Evolutionary conservation across 2,888 invertebrate species (phyloP).

Genomic region (Embidobia sp.): DNA sequence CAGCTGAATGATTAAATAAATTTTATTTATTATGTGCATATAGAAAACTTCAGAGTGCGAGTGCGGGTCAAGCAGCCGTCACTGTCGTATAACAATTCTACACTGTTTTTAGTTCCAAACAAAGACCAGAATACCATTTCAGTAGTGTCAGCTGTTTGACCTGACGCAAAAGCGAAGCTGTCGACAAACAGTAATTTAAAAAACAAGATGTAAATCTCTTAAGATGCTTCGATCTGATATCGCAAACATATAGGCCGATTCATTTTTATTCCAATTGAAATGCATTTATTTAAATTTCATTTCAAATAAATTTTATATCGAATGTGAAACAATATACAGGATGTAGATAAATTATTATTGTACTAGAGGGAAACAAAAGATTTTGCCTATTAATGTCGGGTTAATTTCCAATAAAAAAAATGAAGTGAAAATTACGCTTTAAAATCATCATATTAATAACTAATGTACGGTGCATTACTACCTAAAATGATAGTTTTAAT

Average conservation of each 20-base stretch:
- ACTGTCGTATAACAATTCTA: slow-evolving; percentile 54
- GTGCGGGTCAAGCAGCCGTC: slow-evolving; percentile 55
- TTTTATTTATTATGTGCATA: slow-evolving; percentile 54
- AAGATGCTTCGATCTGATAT: slow-evolving; percentile 1
- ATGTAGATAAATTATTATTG: no score
- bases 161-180: slow-evolving; percentile 30
- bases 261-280: background rate
- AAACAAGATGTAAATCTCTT: slow-evolving; percentile 13
- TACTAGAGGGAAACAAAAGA: no score
- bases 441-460: no score
- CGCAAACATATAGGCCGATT: background rate
- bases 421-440: no score
- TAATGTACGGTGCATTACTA: no score
- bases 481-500: no score
- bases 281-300: no score
- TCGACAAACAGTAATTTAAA: slow-evolving; percentile 36
- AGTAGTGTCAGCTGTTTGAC: slow-evolving; percentile 53
- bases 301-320: no score
- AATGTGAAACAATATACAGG: no score
- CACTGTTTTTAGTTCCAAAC: slow-evolving; percentile 49
- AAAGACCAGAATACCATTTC: slow-evolving; percentile 50
- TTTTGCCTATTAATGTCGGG: no score
- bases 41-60: slow-evolving; percentile 46
- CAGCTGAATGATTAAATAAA: slow-evolving; percentile 15
- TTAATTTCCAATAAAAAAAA: no score